Evolutionary conservation across 2,797 vertebrate species (phyloP).

Genomic region (Poliocrania exsul): DNA sequence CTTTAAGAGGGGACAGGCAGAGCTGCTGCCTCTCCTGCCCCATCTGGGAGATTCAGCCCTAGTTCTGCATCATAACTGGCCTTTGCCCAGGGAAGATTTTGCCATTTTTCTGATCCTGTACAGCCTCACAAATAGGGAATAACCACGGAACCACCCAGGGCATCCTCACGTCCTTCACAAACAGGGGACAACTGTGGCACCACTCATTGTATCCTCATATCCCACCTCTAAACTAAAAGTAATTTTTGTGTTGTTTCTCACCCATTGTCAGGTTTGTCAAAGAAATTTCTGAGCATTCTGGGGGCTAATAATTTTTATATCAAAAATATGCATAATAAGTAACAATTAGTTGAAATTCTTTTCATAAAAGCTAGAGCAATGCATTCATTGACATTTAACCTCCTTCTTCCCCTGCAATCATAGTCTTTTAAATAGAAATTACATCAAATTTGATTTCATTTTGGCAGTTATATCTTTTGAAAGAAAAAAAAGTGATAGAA

Average conservation of each 20-base stretch:
- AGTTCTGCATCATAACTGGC: not conserved
- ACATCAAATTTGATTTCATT: constrained; percentile 8
- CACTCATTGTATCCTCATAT: not conserved
- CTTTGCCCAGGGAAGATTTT: not conserved
- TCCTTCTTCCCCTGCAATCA: constrained; percentile 45
- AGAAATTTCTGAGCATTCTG: not conserved
- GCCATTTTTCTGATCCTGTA: not conserved
- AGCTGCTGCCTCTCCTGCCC: not conserved
- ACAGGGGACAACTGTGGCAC: not conserved
- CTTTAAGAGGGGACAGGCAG: not conserved
- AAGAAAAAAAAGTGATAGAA: not conserved
- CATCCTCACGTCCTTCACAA: not conserved
- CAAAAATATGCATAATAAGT: constrained; percentile 1
- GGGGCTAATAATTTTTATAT: not conserved
- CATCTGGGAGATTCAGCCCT: not conserved
- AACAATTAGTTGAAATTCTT: constrained; percentile 54
- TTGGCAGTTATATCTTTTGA: constrained; percentile 35
- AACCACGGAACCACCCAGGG: not conserved
- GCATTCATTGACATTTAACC: constrained; percentile 57
- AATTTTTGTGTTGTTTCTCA: not conserved
- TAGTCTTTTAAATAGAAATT: constrained; percentile 44
- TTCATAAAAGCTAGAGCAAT: constrained; percentile 20
- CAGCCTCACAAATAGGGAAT: not conserved
- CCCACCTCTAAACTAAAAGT: not conserved
- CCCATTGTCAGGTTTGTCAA: not conserved